phyloP scores from a whole-genome alignment of 64 coral and sea anemone genomes.

The Trachythela sp. region DNA sequence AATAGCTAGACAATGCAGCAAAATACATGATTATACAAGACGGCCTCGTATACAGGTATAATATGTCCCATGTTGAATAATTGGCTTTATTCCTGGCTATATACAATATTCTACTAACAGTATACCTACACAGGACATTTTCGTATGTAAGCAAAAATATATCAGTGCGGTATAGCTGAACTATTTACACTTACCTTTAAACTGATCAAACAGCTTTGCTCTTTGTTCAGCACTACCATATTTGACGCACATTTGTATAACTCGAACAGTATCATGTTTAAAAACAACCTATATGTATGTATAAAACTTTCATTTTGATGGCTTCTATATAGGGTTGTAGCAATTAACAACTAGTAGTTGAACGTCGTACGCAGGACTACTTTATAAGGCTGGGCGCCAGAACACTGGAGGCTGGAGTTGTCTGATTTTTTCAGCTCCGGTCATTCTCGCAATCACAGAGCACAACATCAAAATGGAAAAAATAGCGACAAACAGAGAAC shows the following conservation, averaged over 20 bases:
- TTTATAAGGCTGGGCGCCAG: too few species aligned
- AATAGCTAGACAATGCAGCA: background rate
- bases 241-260: conserved; percentile 86
- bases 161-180: background rate
- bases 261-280: conserved; percentile 90
- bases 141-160: background rate
- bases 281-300: conserved; percentile 78
- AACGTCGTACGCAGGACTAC: too few species aligned
- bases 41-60: background rate
- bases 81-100: too few species aligned
- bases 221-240: conserved; percentile 73
- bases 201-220: conserved; percentile 76
- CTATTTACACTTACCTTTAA: conserved; percentile 72
- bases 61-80: background rate
- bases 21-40: too few species aligned
- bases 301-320: too few species aligned
- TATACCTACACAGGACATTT: too few species aligned
- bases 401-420: too few species aligned
- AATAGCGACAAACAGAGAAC: too few species aligned
- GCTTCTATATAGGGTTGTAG: too few species aligned
- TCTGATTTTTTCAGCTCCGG: too few species aligned
- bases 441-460: background rate
- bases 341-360: too few species aligned
- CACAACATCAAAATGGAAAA: background rate
- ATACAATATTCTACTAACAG: too few species aligned